These are phyloP conservation scores for Menura novaehollandiae DNA, from an alignment of 2,113 vertebrate genomes.

Conservation along the genomic window DNA sequence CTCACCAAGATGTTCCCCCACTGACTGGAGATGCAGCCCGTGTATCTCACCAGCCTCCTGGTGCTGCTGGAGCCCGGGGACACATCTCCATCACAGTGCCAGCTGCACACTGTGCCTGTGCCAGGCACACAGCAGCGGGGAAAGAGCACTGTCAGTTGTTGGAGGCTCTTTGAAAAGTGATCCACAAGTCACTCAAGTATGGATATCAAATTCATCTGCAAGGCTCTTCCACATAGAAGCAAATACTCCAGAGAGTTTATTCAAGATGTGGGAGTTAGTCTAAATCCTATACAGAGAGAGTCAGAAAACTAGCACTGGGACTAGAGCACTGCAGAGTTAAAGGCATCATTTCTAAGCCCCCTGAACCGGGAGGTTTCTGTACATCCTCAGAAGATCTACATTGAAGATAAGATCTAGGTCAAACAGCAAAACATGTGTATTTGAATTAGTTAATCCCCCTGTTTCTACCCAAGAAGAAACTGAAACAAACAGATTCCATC, in stretches of 20 bases:
- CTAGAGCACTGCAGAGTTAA: neutral
- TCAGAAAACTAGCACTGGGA: neutral
- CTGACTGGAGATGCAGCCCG: accelerated
- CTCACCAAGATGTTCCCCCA: accelerated
- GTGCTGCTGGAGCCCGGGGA: accelerated
- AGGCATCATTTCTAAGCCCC: neutral
- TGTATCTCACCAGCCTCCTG: accelerated
- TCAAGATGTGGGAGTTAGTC: neutral
- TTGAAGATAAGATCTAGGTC: neutral
- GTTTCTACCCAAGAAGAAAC: neutral
- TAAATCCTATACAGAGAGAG: neutral
- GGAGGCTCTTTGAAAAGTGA: neutral
- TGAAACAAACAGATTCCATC: neutral
- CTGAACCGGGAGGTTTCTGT: neutral
- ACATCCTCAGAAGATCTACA: neutral
- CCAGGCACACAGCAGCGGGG: accelerated
- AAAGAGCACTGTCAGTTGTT: neutral
- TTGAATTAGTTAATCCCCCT: neutral
- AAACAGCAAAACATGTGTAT: accelerated
- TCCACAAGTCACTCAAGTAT: accelerated
- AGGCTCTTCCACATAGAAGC: neutral
- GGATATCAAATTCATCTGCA: neutral
- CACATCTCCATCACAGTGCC: accelerated
- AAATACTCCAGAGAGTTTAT: neutral
- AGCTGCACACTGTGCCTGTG: accelerated